Evolutionary conservation across 2,797 vertebrate species (phyloP).

Genomic region (Nannoperca australis): DNA sequence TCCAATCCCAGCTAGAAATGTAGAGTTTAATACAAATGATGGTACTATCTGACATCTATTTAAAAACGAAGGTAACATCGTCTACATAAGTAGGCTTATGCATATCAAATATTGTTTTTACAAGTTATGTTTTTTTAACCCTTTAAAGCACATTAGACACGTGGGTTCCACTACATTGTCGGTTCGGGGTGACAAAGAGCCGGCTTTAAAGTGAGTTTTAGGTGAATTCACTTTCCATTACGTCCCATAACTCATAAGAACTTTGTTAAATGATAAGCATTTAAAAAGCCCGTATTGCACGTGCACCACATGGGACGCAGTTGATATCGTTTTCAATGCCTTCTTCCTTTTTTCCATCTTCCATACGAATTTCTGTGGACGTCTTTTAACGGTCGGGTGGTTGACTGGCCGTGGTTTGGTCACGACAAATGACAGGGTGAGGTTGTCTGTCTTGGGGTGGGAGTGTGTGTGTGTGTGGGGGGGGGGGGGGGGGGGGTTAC

Average conservation of each 20-base stretch:
- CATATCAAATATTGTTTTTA: background rate
- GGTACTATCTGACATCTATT: background rate
- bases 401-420: slow-evolving; percentile 43
- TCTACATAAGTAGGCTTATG: background rate
- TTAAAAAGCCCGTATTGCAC: slow-evolving; percentile 16
- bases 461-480: background rate
- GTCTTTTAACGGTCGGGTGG: slow-evolving; percentile 25
- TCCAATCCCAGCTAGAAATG: background rate
- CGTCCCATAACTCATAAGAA: slow-evolving; percentile 2
- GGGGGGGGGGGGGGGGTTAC: background rate
- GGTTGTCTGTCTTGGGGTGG: slow-evolving; percentile 18
- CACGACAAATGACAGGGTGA: slow-evolving; percentile 70
- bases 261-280: slow-evolving; percentile 13
- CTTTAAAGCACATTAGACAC: background rate
- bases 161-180: too few relatives aligned
- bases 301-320: slow-evolving; percentile 40
- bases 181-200: background rate
- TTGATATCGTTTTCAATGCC: slow-evolving; percentile 13
- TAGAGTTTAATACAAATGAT: background rate
- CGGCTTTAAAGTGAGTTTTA: background rate
- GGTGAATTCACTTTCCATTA: background rate
- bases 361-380: slow-evolving; percentile 7
- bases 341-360: background rate
- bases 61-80: too few relatives aligned
- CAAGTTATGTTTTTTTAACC: background rate